A percentile compares a stretch with the other conserved stretches of the same genome.
Conservation (phyloP, 2,797 vertebrate species). For the Myripristis jacobus region DNA sequence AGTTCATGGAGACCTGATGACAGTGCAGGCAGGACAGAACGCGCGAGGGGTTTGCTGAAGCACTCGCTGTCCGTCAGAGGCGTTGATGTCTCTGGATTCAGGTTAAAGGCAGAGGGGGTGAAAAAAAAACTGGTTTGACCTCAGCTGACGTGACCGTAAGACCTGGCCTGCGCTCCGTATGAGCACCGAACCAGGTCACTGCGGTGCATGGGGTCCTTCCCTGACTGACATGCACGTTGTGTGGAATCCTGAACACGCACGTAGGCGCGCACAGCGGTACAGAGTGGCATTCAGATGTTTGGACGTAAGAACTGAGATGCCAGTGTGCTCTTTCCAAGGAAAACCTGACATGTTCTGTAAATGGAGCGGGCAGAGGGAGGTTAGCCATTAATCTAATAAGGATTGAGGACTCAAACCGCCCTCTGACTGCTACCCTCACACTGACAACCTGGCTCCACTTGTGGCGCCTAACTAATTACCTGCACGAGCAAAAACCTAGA, state of each 20-base stretch:
- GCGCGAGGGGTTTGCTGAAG: conserved; percentile 9
- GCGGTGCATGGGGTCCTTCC: conserved; percentile 11
- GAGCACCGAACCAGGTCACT: background rate
- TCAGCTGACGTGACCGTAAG: conserved; percentile 19
- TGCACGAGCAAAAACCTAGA: conserved; percentile 26
- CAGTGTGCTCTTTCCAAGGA: conserved; percentile 73
- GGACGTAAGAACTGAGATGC: conserved; percentile 72
- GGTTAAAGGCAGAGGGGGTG: conserved; percentile 58
- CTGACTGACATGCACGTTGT: conserved; percentile 53
- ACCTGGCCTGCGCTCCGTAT: background rate
- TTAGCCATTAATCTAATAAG: conserved; percentile 79
- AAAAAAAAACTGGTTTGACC: conserved; percentile 35
- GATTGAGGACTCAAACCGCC: conserved; percentile 61
- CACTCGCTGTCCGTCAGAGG: conserved; percentile 36
- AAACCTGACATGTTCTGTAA: conserved; percentile 69
- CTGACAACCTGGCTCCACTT: conserved; percentile 41
- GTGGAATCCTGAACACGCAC: conserved; percentile 52
- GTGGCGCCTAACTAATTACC: conserved; percentile 67
- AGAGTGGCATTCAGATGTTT: conserved; percentile 65
- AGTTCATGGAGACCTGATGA: conserved; percentile 32
- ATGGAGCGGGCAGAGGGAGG: conserved; percentile 69
- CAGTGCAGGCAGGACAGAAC: conserved; percentile 26
- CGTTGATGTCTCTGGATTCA: conserved; percentile 49
- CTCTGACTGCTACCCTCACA: conserved; percentile 62
- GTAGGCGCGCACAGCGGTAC: conserved; percentile 54